Percentiles rank a stretch among this genome's conserved stretches.
Evolutionary conservation across 2,888 invertebrate species (phyloP).

Genomic region (Rhopalosiphum nymphaeae): DNA sequence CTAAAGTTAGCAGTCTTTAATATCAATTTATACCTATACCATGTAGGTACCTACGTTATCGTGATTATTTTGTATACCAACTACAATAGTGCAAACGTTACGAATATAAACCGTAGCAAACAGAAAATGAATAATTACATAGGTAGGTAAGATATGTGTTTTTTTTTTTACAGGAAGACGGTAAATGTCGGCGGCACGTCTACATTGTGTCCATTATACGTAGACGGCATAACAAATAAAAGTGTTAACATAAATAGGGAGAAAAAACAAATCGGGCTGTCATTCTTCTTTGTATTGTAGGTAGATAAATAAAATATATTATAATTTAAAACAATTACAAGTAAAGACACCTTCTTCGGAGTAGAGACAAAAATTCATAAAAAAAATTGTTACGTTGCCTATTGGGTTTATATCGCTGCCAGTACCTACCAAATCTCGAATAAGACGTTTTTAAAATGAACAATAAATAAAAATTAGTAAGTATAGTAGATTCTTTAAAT

Average conservation of each 20-base stretch:
- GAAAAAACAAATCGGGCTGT: not conserved
- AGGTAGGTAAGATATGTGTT: not conserved
- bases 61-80: not conserved
- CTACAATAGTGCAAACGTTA: not conserved
- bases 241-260: not conserved
- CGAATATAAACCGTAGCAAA: not conserved
- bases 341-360: not conserved
- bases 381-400: not conserved
- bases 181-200: constrained; percentile 34
- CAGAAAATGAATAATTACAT: not conserved
- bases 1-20: not conserved
- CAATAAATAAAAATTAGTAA: not conserved
- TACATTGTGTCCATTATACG: constrained; percentile 41
- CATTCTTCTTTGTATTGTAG: not conserved
- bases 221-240: constrained; percentile 20
- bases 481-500: not conserved
- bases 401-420: not conserved
- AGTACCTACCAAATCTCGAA: not conserved
- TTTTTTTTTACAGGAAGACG: constrained; percentile 15
- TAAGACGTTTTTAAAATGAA: not conserved
- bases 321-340: not conserved
- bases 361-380: not conserved
- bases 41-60: not conserved
- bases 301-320: not conserved
- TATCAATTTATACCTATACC: not conserved